Evolutionary conservation across 2,888 invertebrate genomes (phyloP), one percentile per base, ranked within the genome.

Genomic region (Schrankia costaestrigalis): DNA sequence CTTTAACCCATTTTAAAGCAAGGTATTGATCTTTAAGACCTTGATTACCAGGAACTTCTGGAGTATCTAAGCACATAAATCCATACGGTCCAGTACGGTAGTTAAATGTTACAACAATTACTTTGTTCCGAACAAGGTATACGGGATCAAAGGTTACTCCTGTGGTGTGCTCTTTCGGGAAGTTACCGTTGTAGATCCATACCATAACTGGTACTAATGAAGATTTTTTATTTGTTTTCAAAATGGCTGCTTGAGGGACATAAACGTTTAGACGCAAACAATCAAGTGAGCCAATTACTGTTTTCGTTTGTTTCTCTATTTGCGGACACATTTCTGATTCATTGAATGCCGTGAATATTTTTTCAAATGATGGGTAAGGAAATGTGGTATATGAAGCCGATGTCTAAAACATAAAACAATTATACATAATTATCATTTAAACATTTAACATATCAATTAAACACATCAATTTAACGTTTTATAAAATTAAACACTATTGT

Each of bases 11-110:
- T 36, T 35, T 42, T 3, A 63, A 34, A 17, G 55, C 63, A 3
- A 45, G 11, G 5, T 44, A 11, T 27, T 62, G 62, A 35, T 63
- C 63, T 44, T 54, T 58, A 0, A 62, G 29, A 0, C 63, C 63
- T 14, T 57, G 53, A 24, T 63, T 63, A 2, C 62, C 62, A 2
- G 60, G 53, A 9, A 54, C 34, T n/a, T 52, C 43, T 6, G 52
- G 43, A 10, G 37, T 50, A 24, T 55, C 49, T 0, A 60, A 28
- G 14, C 60, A 58, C 55, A 62, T 54, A 13, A 62, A 62, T 1
- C 62, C 62, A 21, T 57, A 63, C 2, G 54, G 35, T 6, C 56
- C 60, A 3, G 57, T 9, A 12, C 62, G 35, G 22, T 63, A 56
- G 27, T 56, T 63, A 2, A 63, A 11, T 1, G 56, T 57, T 3